These are phyloP conservation scores for Prenolepis imparis DNA, from an alignment of 2,888 invertebrate genomes.

Conservation along the genomic window DNA sequence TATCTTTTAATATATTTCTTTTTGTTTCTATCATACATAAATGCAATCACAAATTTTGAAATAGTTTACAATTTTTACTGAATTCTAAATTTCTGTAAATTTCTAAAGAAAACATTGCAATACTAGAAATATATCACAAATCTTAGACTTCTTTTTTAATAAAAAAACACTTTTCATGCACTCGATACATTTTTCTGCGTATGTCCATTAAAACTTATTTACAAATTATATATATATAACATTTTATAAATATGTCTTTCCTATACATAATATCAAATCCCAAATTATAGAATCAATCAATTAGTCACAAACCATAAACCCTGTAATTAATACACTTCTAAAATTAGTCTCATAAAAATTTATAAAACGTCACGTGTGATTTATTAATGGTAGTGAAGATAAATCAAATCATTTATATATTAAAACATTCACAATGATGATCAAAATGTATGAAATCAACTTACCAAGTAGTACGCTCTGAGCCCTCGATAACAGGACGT, in stretches of 20 bases:
- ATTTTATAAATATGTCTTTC: slow-evolving; percentile 24
- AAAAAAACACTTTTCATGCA: background rate
- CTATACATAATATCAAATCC: slow-evolving; percentile 33
- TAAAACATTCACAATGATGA: slow-evolving; percentile 68
- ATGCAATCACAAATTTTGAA: background rate
- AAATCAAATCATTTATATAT: slow-evolving; percentile 66
- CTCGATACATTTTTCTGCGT: background rate
- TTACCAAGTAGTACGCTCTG: slow-evolving; percentile 84
- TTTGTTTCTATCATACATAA: background rate
- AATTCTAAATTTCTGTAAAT: slow-evolving; percentile 16
- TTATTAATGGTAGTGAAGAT: slow-evolving; percentile 68
- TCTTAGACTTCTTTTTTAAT: background rate
- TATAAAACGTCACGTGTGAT: slow-evolving; percentile 61
- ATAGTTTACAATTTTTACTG: background rate
- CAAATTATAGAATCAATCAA: slow-evolving; percentile 55
- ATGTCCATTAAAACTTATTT: slow-evolving; percentile 44
- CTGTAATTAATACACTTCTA: slow-evolving; percentile 57
- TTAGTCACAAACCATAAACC: slow-evolving; percentile 77
- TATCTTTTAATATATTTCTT: background rate
- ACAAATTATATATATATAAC: slow-evolving; percentile 49
- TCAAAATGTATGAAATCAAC: slow-evolving; percentile 77
- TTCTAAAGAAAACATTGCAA: slow-evolving; percentile 19
- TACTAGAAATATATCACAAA: slow-evolving; percentile 15
- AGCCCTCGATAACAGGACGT: slow-evolving; percentile 85
- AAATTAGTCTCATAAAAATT: slow-evolving; percentile 69